Evolutionary conservation across 2,888 invertebrate species (phyloP), one percentile per base, ranked within the genome.

Genomic region (Smittia aterrima): DNA sequence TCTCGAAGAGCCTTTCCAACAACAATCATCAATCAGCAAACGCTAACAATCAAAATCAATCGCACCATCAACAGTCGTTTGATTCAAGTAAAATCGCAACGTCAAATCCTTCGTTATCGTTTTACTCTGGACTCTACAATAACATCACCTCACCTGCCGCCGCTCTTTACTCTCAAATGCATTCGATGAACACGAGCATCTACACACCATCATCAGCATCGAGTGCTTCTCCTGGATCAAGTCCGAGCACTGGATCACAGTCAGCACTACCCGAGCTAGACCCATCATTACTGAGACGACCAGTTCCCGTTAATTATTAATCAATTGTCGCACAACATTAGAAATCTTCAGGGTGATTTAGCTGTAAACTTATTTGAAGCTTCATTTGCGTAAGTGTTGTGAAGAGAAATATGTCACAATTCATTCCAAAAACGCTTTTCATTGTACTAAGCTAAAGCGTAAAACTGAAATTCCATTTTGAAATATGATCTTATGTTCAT

Each of bases 301-400:
- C 83, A 40, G 83, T 83, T 24, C 83, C 83, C 75, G 83, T 83
- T 64, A 78, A 83, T 66, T 83, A 83, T 78, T 83, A 81, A 79
- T 73, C 11, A 32, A 41, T 64, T 40, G 54, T 4, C 9, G 1
- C 22, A 58, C 16, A 1, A 18, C 58, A 7, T 58, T 58, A 22
- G n/a, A 6, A n/a, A 47, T 47, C 47, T 58, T 58, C 58, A 18
- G 58, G 58, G 58, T 58, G 47, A 47, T 47, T 47, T 47, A 47
- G 47, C 47, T 47, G 47, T 47, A 47, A 47, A 47, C 4, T 4
- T 38, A 11, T 47, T 16, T n/a, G 3, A 16, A 47, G 47, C 11
- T n/a, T n/a, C n/a, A 32, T 32, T 47, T 13, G 16, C 47, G 47
- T 47, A 47, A 47, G 47, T 47, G 47, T 47, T 47, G 47, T n/a